Evolutionary conservation across 2,113 vertebrate species (phyloP), one percentile per base, ranked within the genome.

Genomic region (Scophthalmus maximus): DNA sequence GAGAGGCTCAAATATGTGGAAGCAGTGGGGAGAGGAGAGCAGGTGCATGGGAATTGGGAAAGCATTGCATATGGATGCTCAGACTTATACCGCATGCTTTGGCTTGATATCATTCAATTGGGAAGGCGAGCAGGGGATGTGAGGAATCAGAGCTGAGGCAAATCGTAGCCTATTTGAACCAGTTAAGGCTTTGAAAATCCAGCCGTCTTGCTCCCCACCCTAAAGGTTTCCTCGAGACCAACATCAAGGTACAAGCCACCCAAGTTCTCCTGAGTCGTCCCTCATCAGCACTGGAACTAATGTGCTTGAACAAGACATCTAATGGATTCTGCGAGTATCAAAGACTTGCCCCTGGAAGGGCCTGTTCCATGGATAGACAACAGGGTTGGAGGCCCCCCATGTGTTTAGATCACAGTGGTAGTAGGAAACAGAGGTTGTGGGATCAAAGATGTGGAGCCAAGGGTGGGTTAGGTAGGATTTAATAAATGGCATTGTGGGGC

Each of bases 381-480:
- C 74, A 68, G 72, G 62, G 84, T 53, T 22, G 63, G 70, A 67
- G 81, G 74, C 53, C 83, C 78, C 88, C 82, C 46, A 23, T 23
- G 23, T 76, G 77, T 82, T 86, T 49, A 70, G 76, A 90, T 91
- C 87, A 87, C 61, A 89, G 85, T 38, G 18, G 23, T 89, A 88
- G 89, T 88, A 59, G 60, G 47, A 72, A 78, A 76, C 1, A 44
- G 29, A 49, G 59, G 49, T n/a, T n/a, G n/a, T 0, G 15, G 60
- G 73, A 72, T 44, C 15, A 68, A 68, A 65, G 60, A 52, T 27
- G 5, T 58, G 60, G 59, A 81, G 84, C 75, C 83, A 87, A 91
- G 79, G 91, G 93, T 91, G 89, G 40, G 93, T 90, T 95, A 94
- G n/a, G n/a, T n/a, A n/a, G n/a, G n/a, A 94, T 95, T 96, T 79